Percentiles rank a stretch among this genome's conserved stretches.
These are phyloP conservation scores for Aeoliscus strigatus DNA, from an alignment of 2,797 vertebrate species.

Conservation along the genomic window DNA sequence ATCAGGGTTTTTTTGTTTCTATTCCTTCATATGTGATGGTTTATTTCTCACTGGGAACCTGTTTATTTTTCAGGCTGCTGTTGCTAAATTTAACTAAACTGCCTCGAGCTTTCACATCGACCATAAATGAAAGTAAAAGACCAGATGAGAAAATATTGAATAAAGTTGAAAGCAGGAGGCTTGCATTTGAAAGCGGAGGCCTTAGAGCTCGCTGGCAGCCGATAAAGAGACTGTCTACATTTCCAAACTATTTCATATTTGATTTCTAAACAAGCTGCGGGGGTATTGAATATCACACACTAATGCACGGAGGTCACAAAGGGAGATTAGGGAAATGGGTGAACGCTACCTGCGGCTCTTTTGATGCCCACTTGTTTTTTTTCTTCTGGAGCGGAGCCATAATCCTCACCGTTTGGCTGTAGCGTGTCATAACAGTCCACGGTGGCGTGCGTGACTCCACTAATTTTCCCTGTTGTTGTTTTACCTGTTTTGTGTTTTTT, in stretches of 20 bases:
- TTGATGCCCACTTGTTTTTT: constrained; percentile 69
- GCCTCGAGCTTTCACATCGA: constrained; percentile 22
- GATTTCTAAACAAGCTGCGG: constrained; percentile 68
- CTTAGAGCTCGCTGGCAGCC: constrained; percentile 42
- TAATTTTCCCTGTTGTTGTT: constrained; percentile 68
- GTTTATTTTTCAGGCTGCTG: constrained; percentile 19
- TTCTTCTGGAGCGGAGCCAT: constrained; percentile 44
- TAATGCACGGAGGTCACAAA: constrained; percentile 58
- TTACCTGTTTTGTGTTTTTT: constrained; percentile 73
- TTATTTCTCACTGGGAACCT: not conserved
- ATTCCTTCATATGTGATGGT: constrained; percentile 30
- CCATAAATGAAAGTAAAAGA: constrained; percentile 39
- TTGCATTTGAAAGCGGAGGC: constrained; percentile 56
- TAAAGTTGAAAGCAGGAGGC: constrained; percentile 32
- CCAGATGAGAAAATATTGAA: constrained; percentile 33
- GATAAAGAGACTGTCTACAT: constrained; percentile 60
- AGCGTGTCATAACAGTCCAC: constrained; percentile 45
- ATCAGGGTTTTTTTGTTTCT: constrained; percentile 7
- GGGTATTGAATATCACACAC: constrained; percentile 59
- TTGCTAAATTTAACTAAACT: constrained; percentile 37
- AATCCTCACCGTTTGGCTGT: constrained; percentile 66
- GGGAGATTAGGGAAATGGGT: constrained; percentile 53
- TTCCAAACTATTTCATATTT: constrained; percentile 67
- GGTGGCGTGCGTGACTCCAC: constrained; percentile 59
- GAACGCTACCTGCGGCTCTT: constrained; percentile 38